Evolutionary conservation across 2,797 vertebrate genomes (phyloP), one percentile per base, ranked within the genome.

Genomic region (Anas acuta): DNA sequence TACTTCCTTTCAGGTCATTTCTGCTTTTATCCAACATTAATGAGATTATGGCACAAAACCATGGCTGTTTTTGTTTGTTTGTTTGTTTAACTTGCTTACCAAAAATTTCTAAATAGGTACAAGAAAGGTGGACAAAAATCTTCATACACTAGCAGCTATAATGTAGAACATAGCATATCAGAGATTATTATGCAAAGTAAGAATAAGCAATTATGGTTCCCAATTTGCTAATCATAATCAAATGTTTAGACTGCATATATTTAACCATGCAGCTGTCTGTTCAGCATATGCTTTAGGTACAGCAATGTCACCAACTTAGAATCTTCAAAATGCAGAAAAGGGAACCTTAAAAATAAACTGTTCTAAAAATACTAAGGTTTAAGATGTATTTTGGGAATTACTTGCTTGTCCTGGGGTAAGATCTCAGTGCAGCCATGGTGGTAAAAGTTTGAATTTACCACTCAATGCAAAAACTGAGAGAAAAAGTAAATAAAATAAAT

Each of bases 151-250:
- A 76, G 4, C 14, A 72, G 35, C 43, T 41, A 53, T 23, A 47
- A 70, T 8, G 6, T 73, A 65, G 66, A 88, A 54, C 43, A 7
- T 60, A 64, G 57, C 20, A 8, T 79, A 65, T 69, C 26, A 57
- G 30, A 91, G 37, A 41, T 73, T 84, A 95, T 73, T 76, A 91
- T 61, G 23, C n/a, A 77, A 88, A 80, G 41, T 71, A 79, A 56
- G 30, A 84, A 86, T 18, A 83, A 65, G 9, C 13, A 64, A 77
- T 89, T 49, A 65, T 13, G 3, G 13, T 57, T 92, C 30, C 23
- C 8, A 61, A 61, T 73, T 77, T 81, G 7, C 43, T 74, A 93
- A 94, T 85, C 37, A 69, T 76, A 94, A 5, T 61, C 66, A 95
- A 87, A 87, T 57, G 25, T 47, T 73, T 69, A 65, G 23, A 62